A percentile compares a stretch with the other conserved stretches of the same genome.
Evolutionary conservation across 2,113 vertebrate species (phyloP).

Genomic region (Cichladusa arquata): DNA sequence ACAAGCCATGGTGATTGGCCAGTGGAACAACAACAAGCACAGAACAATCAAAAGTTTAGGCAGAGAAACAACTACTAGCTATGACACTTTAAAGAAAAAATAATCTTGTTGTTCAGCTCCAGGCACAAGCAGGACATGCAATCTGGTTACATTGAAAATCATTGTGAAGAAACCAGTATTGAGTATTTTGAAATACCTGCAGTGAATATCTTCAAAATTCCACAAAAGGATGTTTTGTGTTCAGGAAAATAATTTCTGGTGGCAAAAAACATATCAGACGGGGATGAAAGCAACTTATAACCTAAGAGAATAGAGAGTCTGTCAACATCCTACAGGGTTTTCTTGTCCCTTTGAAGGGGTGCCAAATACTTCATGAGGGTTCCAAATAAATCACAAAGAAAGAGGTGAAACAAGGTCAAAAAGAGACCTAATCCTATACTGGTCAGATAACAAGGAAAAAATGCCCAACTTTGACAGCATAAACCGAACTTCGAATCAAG

Average conservation of each 20-base stretch:
- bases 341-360: background rate
- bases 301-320: background rate
- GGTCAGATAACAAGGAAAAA: background rate
- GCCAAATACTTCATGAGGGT: background rate
- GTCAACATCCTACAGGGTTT: background rate
- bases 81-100: background rate
- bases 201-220: background rate
- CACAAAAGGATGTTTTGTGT: background rate
- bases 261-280: background rate
- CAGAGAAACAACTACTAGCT: background rate
- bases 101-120: background rate
- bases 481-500: background rate
- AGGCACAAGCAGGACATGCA: background rate
- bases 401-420: background rate
- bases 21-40: background rate
- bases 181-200: background rate
- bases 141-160: background rate
- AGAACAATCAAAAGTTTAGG: background rate
- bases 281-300: background rate
- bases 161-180: background rate
- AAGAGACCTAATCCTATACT: background rate
- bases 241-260: background rate
- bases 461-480: background rate
- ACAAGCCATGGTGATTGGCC: background rate
- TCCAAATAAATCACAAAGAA: background rate